Conservation (phyloP, 2,888 invertebrate genomes). For the Dasysyrphus tricinctus region DNA sequence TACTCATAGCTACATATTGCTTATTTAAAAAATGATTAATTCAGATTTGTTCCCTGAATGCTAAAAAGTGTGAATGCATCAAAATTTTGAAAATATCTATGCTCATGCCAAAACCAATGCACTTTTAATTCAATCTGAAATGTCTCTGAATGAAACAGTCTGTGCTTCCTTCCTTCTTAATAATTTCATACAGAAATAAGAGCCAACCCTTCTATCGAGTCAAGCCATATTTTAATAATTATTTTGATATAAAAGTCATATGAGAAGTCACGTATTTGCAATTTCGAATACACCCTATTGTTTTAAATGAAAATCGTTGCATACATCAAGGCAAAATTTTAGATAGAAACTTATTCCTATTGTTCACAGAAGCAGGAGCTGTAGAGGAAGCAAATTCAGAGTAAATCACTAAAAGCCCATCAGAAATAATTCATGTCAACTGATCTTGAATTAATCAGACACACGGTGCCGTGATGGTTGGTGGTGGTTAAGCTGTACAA, state of each 20-base stretch:
- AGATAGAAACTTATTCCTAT: neutral
- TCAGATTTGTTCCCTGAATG: too few relatives aligned
- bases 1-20: too few relatives aligned
- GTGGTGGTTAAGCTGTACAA: neutral
- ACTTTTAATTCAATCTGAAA: too few relatives aligned
- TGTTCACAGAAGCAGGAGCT: neutral
- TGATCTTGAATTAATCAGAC: constrained; percentile 53
- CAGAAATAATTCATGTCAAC: constrained; percentile 38
- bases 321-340: constrained; percentile 34
- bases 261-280: constrained; percentile 10
- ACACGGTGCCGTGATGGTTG: neutral
- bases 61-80: too few relatives aligned
- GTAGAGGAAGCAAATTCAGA: constrained; percentile 1
- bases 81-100: too few relatives aligned
- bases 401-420: constrained; percentile 28
- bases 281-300: neutral
- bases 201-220: neutral
- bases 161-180: neutral
- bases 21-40: too few relatives aligned
- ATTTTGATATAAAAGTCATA: neutral
- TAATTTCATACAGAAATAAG: neutral
- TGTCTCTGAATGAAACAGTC: neutral
- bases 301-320: constrained; percentile 24
- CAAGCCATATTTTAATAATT: neutral
- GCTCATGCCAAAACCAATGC: too few relatives aligned